Evolutionary conservation across 2,888 invertebrate species (phyloP), one percentile per base, ranked within the genome.

Genomic region (Oscheius sp.): DNA sequence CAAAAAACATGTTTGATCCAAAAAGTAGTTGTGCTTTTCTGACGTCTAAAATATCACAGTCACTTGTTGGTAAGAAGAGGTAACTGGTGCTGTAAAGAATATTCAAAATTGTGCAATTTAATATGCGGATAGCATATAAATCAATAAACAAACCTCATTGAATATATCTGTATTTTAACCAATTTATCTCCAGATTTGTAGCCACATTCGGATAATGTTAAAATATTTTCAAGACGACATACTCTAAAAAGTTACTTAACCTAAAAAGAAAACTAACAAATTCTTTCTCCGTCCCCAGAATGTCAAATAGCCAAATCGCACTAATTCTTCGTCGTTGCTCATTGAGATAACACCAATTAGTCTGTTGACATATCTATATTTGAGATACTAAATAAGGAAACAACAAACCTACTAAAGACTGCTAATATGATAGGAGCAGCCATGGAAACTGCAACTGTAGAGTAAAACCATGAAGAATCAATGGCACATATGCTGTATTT

Each of bases 291-390:
- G 54, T 47, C 71, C 79, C 78, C 72, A 79, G 44, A 73, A 79
- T n/a, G 73, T 69, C 22, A 78, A 50, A 65, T 75, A 78, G 12
- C 78, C 81, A 30, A 82, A 64, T 20, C 82, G 67, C 20, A 76
- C 64, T 28, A 59, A 75, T 44, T 59, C 5, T 22, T 47, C 69
- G 26, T 80, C 73, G 17, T 70, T 67, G n/a, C 45, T 59, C 68
- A 82, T 72, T 17, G 81, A 61, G 22, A 82, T 69, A 3, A 82
- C 81, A 28, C 82, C 82, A 22, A 82, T 62, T 22, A 82, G 44
- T 9, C 80, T 72, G 54, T 81, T 81, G 45, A 81, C 67, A 50
- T 73, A 71, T 38, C 80, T 77, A 12, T 30, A 71, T 51, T 45
- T 17, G 14, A 26, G 9, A 26, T 49, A 49, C 6, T 6, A 49